Percentiles rank a stretch among this genome's conserved stretches.
These are phyloP conservation scores for Huso huso DNA, from an alignment of 2,797 vertebrate species.

Conservation along the genomic window DNA sequence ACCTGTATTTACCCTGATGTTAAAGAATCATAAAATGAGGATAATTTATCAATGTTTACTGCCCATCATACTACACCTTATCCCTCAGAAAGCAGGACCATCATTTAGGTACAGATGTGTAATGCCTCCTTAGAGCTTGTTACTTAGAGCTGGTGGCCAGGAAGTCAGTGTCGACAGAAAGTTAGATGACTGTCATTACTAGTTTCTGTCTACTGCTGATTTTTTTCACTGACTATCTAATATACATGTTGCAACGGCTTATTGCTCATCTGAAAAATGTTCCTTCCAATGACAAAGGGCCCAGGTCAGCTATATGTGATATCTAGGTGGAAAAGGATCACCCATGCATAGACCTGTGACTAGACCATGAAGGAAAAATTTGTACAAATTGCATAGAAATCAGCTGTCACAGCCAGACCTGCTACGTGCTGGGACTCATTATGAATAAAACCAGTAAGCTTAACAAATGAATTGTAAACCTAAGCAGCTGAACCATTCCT, in stretches of 20 bases:
- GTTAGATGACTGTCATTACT: conserved; percentile 16
- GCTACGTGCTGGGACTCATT: not conserved
- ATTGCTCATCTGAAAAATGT: conserved; percentile 40
- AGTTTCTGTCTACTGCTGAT: conserved; percentile 20
- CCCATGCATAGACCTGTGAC: conserved; percentile 8
- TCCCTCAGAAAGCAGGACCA: too few relatives aligned
- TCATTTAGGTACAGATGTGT: not conserved
- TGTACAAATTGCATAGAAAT: conserved; percentile 6
- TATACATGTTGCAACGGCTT: conserved; percentile 31
- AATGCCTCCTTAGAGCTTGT: not conserved
- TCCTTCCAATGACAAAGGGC: conserved; percentile 19
- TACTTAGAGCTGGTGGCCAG: conserved; percentile 1
- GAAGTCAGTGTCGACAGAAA: conserved; percentile 8
- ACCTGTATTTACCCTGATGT: too few relatives aligned
- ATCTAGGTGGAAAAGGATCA: conserved; percentile 1
- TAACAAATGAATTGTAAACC: conserved; percentile 2
- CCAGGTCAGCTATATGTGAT: conserved; percentile 16
- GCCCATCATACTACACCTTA: too few relatives aligned
- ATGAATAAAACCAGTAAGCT: conserved; percentile 11
- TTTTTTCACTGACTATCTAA: conserved; percentile 30
- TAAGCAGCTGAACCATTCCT: not conserved
- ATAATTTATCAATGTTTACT: too few relatives aligned
- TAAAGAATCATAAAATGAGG: too few relatives aligned
- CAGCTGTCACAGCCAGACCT: conserved; percentile 4
- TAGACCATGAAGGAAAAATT: not conserved